phyloP scores from a whole-genome alignment of 2,113 vertebrate species.

The Campylomormyrus tamandua region DNA sequence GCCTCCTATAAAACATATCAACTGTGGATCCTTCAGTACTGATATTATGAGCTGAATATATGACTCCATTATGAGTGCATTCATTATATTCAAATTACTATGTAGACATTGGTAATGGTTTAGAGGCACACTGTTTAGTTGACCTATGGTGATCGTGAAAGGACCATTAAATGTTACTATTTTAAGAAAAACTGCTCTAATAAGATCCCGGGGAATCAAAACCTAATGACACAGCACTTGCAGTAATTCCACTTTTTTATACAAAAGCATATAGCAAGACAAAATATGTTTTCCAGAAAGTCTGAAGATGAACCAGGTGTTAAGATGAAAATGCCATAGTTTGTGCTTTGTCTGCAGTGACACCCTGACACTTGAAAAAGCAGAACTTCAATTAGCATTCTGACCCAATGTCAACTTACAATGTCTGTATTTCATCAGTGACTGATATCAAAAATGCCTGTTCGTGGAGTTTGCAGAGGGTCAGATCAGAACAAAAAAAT shows the following conservation, averaged over 20 bases:
- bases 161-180: not conserved
- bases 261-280: not conserved
- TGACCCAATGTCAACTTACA: not conserved
- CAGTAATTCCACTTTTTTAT: not conserved
- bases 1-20: not conserved
- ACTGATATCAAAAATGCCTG: not conserved
- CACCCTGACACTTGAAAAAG: not conserved
- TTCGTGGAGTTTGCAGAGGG: not conserved
- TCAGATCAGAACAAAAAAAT: not conserved
- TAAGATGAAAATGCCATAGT: not conserved
- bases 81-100: slow-evolving; percentile 6
- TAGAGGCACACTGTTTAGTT: not conserved
- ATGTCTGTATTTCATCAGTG: not conserved
- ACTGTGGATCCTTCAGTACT: not conserved
- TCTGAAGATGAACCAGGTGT: not conserved
- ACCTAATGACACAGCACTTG: not conserved
- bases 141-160: not conserved
- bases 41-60: slow-evolving; percentile 11
- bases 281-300: not conserved
- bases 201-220: not conserved
- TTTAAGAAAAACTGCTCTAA: not conserved
- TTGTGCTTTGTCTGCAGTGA: not conserved
- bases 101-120: not conserved
- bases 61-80: slow-evolving; percentile 2
- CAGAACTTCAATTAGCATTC: not conserved